Evolutionary conservation across 2,113 vertebrate species (phyloP).

Genomic region (Murina feae): DNA sequence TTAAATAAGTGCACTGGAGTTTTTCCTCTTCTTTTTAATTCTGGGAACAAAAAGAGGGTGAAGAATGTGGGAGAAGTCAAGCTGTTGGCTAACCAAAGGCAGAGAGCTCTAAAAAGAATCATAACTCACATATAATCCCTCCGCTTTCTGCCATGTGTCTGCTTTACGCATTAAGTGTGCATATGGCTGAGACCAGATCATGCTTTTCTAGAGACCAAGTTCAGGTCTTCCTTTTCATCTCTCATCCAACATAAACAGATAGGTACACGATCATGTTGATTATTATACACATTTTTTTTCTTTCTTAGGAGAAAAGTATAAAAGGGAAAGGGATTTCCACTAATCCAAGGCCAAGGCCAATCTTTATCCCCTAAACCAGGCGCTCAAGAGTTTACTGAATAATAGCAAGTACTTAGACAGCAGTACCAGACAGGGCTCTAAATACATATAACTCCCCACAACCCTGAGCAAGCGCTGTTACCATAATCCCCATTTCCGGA

Average conservation of each 20-base stretch:
- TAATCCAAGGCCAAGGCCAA: not conserved
- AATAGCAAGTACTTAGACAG: not conserved
- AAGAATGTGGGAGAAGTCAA: not conserved
- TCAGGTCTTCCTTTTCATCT: not conserved
- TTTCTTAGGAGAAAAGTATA: constrained; percentile 15
- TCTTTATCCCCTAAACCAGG: not conserved
- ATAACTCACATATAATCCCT: not conserved
- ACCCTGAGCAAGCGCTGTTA: not conserved
- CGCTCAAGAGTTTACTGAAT: not conserved
- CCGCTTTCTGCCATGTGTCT: not conserved
- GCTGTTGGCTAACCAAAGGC: not conserved
- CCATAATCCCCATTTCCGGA: not conserved
- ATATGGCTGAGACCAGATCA: not conserved
- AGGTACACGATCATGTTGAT: not conserved
- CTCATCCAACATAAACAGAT: not conserved
- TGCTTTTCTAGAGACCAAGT: not conserved
- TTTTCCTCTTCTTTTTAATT: not conserved
- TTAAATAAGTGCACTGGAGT: not conserved
- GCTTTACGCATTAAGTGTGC: not conserved
- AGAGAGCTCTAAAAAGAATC: constrained; percentile 35
- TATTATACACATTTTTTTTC: not conserved
- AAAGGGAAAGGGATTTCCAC: not conserved
- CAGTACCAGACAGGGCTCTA: not conserved
- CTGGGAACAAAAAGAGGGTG: not conserved
- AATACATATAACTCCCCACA: not conserved